Base-by-base conservation (phyloP, 2,888 invertebrate genomes). In the Cephus rjabovi region DNA sequence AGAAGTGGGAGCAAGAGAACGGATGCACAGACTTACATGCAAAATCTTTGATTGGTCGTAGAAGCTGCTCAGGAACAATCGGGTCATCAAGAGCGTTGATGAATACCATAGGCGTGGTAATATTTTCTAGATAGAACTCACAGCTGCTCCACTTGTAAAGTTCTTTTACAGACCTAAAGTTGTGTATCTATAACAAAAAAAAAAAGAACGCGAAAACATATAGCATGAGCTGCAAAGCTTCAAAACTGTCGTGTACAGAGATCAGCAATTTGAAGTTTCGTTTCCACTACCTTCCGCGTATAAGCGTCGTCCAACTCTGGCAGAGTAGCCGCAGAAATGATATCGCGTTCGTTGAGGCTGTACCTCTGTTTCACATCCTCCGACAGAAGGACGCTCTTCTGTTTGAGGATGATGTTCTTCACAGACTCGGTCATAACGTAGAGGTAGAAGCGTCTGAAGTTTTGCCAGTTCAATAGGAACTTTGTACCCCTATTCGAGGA, bases 361-460 rank as follows among this genome's bases (percentile, higher is more conserved):
- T 94, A 94, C 78, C 94, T 93, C 77, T 92, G 93, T 90, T 95
- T 96, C 31, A 96, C 93, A 74, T 97, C 96, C 73, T 95, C 95
- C 33, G 95, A 95, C 75, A 98, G 93, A 77, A 98, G 92, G 79
- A 95, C 94, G 83, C 95, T 94, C 86, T 96, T 95, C 92, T 98
- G 97, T 76, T 95, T 94, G n/a, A 97, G 93, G 83, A 98, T 96
- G 79, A 98, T 95, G 88, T 95, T 95, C 85, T 97, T 96, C 91
- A 98, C 95, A 91, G 97, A 97, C 91, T 97, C 97, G 0, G 98
- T 98, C 96, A 98, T 98, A 79, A 97, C 95, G 92, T 97, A 98
- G 79, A 98, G 93, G 92, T 98, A 98, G 88, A 97, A 95, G 3
- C 98, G 95, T 30, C 98, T 94, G 92, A 98, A 95, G 91, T 97